Percentiles rank a stretch among this genome's conserved stretches.
Conservation (phyloP, 1,140 invertebrate genomes). For the Scaptomyza hsui region DNA sequence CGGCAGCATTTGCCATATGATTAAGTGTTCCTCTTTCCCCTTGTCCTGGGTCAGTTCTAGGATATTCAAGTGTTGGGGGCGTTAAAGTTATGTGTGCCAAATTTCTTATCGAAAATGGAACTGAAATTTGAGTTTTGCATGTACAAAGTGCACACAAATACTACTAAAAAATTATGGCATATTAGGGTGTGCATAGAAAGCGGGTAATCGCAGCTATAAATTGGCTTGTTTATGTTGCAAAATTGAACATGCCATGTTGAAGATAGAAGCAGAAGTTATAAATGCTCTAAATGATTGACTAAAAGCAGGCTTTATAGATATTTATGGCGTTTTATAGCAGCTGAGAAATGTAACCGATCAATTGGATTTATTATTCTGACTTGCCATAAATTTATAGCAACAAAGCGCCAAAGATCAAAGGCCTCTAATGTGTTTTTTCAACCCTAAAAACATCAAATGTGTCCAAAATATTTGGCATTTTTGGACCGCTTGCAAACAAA, state of each 20-base stretch:
- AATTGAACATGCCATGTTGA: conserved; percentile 20
- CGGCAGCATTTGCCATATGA: conserved; percentile 57
- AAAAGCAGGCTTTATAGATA: no score
- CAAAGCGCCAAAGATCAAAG: conserved; percentile 60
- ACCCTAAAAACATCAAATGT: conserved; percentile 54
- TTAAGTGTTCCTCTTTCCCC: conserved; percentile 55
- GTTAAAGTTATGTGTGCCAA: conserved; percentile 54
- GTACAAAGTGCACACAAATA: conserved; percentile 42
- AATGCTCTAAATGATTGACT: no score
- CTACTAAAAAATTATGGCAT: conserved; percentile 48
- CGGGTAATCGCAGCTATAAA: conserved; percentile 31
- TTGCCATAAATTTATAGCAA: conserved; percentile 17
- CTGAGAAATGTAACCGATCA: not conserved
- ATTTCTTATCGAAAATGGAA: conserved; percentile 36
- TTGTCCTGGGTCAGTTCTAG: conserved; percentile 45
- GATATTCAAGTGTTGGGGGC: not conserved
- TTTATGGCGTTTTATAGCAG: no score
- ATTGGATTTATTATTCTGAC: not conserved
- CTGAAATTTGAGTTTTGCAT: conserved; percentile 55
- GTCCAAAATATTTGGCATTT: conserved; percentile 66
- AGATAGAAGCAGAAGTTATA: not conserved
- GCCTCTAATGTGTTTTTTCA: conserved; percentile 54
- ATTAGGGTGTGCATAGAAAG: conserved; percentile 35
- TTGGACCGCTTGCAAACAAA: conserved; percentile 44
- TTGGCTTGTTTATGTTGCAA: conserved; percentile 24